These are phyloP conservation scores for Orthosia cruda DNA, from an alignment of 2,888 invertebrate genomes.

Conservation along the genomic window DNA sequence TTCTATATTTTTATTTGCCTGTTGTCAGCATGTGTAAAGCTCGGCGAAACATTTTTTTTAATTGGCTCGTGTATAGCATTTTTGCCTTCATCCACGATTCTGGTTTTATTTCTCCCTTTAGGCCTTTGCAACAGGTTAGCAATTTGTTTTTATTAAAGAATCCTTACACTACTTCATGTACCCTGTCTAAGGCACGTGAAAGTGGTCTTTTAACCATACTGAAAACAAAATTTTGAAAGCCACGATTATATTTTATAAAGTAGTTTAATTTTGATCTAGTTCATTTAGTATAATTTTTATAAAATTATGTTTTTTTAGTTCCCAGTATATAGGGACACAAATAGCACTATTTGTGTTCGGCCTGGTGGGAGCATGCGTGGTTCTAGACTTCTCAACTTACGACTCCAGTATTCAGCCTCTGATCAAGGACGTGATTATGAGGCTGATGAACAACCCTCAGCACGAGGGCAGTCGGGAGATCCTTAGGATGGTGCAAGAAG, in stretches of 20 bases:
- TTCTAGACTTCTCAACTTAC: slow-evolving; percentile 95
- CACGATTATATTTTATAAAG: too few relatives aligned
- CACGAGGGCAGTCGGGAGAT: slow-evolving; percentile 93
- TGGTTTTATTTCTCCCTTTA: slow-evolving; percentile 30
- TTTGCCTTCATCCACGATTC: not conserved
- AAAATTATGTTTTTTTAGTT: slow-evolving; percentile 56
- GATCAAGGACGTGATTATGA: slow-evolving; percentile 93
- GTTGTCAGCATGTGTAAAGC: slow-evolving; percentile 10
- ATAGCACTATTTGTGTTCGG: slow-evolving; percentile 94
- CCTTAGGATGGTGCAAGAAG: slow-evolving; percentile 96
- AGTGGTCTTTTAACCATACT: not conserved
- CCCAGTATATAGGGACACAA: slow-evolving; percentile 95
- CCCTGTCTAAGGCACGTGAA: not conserved
- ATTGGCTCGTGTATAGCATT: slow-evolving; percentile 6
- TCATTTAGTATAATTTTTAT: not conserved
- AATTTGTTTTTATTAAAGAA: not conserved
- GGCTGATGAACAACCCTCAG: slow-evolving; percentile 95
- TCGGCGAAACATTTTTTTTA: not conserved
- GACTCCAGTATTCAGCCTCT: slow-evolving; percentile 96
- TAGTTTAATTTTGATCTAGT: not conserved
- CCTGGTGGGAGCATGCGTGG: slow-evolving; percentile 94
- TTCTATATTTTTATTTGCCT: not conserved
- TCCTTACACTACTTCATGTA: not conserved
- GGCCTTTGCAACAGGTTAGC: slow-evolving; percentile 24
- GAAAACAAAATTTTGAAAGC: too few relatives aligned